These are phyloP conservation scores for Epinephelus malabaricus DNA, from an alignment of 2,797 vertebrate species.

Conservation along the genomic window DNA sequence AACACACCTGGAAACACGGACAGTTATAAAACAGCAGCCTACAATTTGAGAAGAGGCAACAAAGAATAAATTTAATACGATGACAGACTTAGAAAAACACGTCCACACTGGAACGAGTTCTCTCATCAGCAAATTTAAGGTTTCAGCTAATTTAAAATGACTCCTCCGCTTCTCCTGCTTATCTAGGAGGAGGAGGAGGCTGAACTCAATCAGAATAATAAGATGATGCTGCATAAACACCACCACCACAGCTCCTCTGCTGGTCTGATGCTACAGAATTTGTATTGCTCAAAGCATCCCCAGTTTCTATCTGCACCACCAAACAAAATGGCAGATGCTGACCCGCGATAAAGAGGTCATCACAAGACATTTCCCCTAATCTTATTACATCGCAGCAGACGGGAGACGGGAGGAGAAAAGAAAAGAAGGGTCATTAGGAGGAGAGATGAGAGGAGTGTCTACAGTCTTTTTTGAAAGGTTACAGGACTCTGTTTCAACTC, in stretches of 20 bases:
- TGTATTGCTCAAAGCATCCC: neutral
- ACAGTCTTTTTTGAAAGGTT: slow-evolving; percentile 30
- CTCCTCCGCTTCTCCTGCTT: neutral
- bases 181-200: neutral
- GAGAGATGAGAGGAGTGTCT: slow-evolving; percentile 42
- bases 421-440: slow-evolving; percentile 45
- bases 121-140: slow-evolving; percentile 6
- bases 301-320: slow-evolving; percentile 14
- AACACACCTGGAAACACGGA: too few relatives aligned
- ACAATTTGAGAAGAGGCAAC: too few relatives aligned
- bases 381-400: slow-evolving; percentile 30
- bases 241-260: neutral
- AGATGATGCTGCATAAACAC: neutral
- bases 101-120: neutral
- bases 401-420: slow-evolving; percentile 30
- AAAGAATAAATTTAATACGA: too few relatives aligned
- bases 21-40: too few relatives aligned
- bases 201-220: neutral
- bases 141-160: slow-evolving; percentile 14
- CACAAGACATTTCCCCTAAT: slow-evolving; percentile 53
- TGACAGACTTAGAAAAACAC: neutral
- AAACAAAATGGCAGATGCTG: slow-evolving; percentile 57
- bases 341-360: slow-evolving; percentile 44
- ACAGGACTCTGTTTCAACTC: neutral
- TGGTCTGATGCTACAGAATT: neutral